A percentile compares a stretch with the other conserved stretches of the same genome.
phyloP scores from a whole-genome alignment of 2,113 vertebrate species.

The Nannospalax galili region DNA sequence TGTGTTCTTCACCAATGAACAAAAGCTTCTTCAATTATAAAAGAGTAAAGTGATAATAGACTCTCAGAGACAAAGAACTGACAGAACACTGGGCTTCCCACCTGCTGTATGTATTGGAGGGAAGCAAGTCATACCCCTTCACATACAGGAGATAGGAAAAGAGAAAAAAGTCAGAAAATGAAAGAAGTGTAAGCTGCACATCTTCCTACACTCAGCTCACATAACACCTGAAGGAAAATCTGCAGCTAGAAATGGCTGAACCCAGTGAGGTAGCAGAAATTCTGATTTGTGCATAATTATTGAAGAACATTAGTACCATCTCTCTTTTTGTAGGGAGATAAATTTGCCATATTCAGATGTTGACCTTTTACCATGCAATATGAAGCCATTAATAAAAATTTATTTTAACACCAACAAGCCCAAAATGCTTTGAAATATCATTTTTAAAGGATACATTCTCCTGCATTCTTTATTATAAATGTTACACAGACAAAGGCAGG shows the following conservation, averaged over 20 bases:
- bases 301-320: slow-evolving; percentile 78
- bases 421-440: slow-evolving; percentile 87
- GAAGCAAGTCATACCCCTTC: slow-evolving; percentile 57
- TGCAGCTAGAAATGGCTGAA: slow-evolving; percentile 72
- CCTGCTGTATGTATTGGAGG: neutral
- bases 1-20: slow-evolving; percentile 74
- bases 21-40: slow-evolving; percentile 78
- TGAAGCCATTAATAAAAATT: slow-evolving; percentile 86
- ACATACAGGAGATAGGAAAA: neutral
- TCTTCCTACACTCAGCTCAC: neutral
- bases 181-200: neutral
- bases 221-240: slow-evolving; percentile 42
- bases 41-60: slow-evolving; percentile 73
- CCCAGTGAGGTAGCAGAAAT: slow-evolving; percentile 71
- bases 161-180: neutral
- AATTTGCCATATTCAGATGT: slow-evolving; percentile 83
- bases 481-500: slow-evolving; percentile 87
- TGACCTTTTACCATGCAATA: slow-evolving; percentile 85
- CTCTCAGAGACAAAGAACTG: neutral
- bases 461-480: slow-evolving; percentile 87
- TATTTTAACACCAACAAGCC: slow-evolving; percentile 83
- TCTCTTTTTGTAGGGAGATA: slow-evolving; percentile 81
- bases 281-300: slow-evolving; percentile 81
- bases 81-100: neutral
- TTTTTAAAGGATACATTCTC: slow-evolving; percentile 85